Percentiles rank a stretch among this genome's conserved stretches.
Conservation (phyloP, 2,113 vertebrate genomes). For the Acanthisitta chloris region DNA sequence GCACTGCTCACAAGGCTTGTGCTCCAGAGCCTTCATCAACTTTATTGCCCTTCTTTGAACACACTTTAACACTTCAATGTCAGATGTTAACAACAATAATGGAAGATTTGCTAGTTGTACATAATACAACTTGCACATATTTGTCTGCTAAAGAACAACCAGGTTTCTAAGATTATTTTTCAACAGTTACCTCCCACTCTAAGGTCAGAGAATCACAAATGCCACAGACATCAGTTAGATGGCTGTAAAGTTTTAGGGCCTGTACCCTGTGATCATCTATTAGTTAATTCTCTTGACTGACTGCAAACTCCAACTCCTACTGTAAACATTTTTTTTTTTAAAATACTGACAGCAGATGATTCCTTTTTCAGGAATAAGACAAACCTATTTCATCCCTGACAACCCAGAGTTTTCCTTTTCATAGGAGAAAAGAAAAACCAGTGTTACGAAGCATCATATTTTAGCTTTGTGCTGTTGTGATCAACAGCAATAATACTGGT, state of each 20-base stretch:
- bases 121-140: background rate
- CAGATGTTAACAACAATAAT: background rate
- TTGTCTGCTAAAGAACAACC: background rate
- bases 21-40: background rate
- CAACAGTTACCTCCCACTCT: background rate
- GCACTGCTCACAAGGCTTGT: background rate
- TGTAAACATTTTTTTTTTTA: background rate
- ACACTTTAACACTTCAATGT: background rate
- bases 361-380: background rate
- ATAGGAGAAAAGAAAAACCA: background rate
- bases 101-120: background rate
- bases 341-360: background rate
- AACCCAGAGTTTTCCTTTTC: background rate
- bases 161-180: background rate
- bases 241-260: background rate
- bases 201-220: background rate
- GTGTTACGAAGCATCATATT: background rate
- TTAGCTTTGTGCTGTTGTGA: background rate
- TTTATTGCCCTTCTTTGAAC: background rate
- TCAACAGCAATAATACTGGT: background rate
- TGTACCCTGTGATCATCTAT: background rate
- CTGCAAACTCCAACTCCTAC: background rate
- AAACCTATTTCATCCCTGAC: background rate
- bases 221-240: background rate
- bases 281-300: background rate